Evolutionary conservation across 2,888 invertebrate species (phyloP), one percentile per base, ranked within the genome.

Genomic region (Hypena proboscidalis): DNA sequence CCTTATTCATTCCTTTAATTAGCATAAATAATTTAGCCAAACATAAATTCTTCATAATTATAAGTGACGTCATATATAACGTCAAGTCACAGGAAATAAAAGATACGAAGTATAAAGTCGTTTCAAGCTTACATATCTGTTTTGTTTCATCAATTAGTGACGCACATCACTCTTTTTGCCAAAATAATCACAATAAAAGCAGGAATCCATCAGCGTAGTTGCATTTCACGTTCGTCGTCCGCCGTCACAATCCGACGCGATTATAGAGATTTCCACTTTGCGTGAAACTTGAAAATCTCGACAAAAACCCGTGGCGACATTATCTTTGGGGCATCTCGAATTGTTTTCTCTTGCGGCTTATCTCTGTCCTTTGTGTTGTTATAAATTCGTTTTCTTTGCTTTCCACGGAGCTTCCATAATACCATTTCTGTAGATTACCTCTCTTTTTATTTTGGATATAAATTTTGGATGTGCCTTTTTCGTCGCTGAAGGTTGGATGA

Each of bases 341-440:
- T 71, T 75, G 74, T 79, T 74, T 77, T 70, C 66, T 61, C 62
- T 62, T 47, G 43, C 54, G 51, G 74, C 77, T 79, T 79, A 77
- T 76, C 78, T 69, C 22, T 46, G 54, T 60, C 64, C 67, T 66
- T 73, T 71, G 72, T 67, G 68, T 62, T 64, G 64, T 68, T 65
- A 67, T 73, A 64, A 72, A 70, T 73, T 70, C 72, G 65, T 70
- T 77, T 73, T 70, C 66, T 63, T 64, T 59, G 56, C 65, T 70
- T 67, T 54, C 55, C 58, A 55, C 55, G 41, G 47, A 53, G 52
- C 48, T 59, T 52, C 52, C 53, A 55, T 52, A 60, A 67, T 60
- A 44, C 67, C 48, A 63, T 66, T 54, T 51, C 55, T 52, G 56
- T 43, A 60, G 54, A 65, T 70, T 67, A 67, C 65, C 64, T 60